Conservation (phyloP, 2,797 vertebrate species). For the Hydrolagus colliei region DNA sequence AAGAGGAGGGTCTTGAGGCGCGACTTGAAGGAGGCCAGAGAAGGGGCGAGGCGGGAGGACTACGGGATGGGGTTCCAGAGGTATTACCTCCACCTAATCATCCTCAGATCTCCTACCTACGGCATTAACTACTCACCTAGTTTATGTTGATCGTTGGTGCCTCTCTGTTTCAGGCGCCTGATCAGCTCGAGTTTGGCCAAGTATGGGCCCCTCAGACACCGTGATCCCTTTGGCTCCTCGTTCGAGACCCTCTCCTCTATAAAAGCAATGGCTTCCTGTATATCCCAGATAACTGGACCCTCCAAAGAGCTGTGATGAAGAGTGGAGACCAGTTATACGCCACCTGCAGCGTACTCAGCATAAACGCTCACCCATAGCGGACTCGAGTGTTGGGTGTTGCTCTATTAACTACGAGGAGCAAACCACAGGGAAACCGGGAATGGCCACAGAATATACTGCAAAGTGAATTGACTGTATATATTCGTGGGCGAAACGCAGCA, state of each 20-base stretch:
- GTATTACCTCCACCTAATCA: too few species aligned
- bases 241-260: slow-evolving; percentile 69
- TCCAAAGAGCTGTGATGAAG: slow-evolving; percentile 68
- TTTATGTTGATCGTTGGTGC: slow-evolving; percentile 69
- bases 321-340: background rate
- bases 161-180: slow-evolving; percentile 63
- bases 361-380: background rate
- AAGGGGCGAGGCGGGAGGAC: too few species aligned
- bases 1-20: too few species aligned
- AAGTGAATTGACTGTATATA: too few species aligned
- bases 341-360: background rate
- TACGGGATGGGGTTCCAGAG: too few species aligned
- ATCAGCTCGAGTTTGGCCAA: slow-evolving; percentile 86
- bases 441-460: too few species aligned
- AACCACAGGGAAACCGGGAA: too few species aligned
- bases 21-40: too few species aligned
- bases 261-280: slow-evolving; percentile 74
- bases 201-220: slow-evolving; percentile 77
- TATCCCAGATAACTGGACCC: slow-evolving; percentile 73
- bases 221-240: slow-evolving; percentile 69
- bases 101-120: too few species aligned
- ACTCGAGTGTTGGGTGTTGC: background rate
- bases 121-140: slow-evolving; percentile 61
- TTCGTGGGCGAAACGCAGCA: too few species aligned
- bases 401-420: background rate